phyloP scores from a whole-genome alignment of 2,888 invertebrate genomes.

The Agrotis puta region DNA sequence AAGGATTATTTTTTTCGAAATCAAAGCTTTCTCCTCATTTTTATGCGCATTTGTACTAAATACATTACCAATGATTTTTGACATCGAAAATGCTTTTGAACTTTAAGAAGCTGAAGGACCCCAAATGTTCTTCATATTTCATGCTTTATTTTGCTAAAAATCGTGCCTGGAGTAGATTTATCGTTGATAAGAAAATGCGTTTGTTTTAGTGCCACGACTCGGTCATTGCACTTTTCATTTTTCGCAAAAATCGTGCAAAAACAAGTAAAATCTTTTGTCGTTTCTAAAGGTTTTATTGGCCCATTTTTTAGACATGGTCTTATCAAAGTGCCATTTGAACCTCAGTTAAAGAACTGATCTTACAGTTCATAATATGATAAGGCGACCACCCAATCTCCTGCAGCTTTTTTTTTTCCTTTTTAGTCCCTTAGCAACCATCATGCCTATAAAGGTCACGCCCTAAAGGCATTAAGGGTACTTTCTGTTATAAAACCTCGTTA shows the following conservation, averaged over 20 bases:
- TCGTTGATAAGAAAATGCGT: conserved; percentile 24
- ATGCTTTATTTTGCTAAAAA: conserved; percentile 10
- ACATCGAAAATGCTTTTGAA: background rate
- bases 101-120: background rate
- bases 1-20: background rate
- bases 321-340: conserved; percentile 26
- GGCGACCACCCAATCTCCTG: background rate
- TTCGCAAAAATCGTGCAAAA: conserved; percentile 23
- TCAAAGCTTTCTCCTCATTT: background rate
- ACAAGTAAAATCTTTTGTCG: background rate
- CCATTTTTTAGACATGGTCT: conserved; percentile 5
- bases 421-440: conserved; percentile 13
- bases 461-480: conserved; percentile 36
- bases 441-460: conserved; percentile 51
- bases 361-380: conserved; percentile 29
- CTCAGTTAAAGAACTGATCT: conserved; percentile 24
- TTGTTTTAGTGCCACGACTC: conserved; percentile 21
- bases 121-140: background rate
- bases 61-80: background rate
- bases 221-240: conserved; percentile 48
- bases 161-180: conserved; percentile 32
- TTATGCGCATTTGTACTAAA: background rate
- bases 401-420: conserved; percentile 32
- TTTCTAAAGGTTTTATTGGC: conserved; percentile 32
- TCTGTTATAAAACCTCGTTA: conserved; percentile 34